Evolutionary conservation across 2,113 vertebrate species (phyloP), one percentile per base, ranked within the genome.

Genomic region (Pseudonaja textilis): DNA sequence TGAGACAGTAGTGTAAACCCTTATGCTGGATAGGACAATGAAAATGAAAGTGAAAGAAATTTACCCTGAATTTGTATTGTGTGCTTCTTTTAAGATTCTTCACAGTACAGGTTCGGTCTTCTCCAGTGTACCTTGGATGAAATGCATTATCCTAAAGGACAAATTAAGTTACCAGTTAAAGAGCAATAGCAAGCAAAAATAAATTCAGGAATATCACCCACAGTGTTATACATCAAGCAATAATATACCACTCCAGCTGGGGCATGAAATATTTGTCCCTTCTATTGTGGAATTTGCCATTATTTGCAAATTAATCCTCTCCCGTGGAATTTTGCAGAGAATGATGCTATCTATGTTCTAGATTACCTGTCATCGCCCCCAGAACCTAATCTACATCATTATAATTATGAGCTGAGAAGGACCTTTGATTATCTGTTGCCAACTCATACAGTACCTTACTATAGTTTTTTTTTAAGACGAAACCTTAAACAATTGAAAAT

Each of bases 61-160:
- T 98, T 97, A 99, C 99, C 98, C 99, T 99, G 98, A 99, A 99
- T 98, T 99, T 99, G 98, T 99, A 99, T 97, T 99, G 99, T 81
- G 99, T 99, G 97, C 98, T 99, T 97, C 99, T 99, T 98, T 98
- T 98, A 97, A 99, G 98, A 96, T 98, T 98, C 97, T 99, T 99
- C 98, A 99, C 99, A 98, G 98, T 99, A 98, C 98, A 99, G 96
- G 98, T 98, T 97, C 99, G 97, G 96, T 99, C 99, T 96, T 99
- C 98, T 98, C 99, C 99, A 98, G 98, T 99, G 99, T 99, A 99
- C 97, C 98, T 99, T 90, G 98, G 97, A 96, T 99, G 98, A 98
- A 99, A 99, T 97, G 98, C 98, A 11, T 97, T 98, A 97, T 98
- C 98, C 99, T 99, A 95, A 93, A 96, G 94, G 91, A 74, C 12